Percentiles rank a stretch among this genome's conserved stretches.
phyloP scores from a whole-genome alignment of 1,140 invertebrate genomes.

The Drosophila gunungcola region DNA sequence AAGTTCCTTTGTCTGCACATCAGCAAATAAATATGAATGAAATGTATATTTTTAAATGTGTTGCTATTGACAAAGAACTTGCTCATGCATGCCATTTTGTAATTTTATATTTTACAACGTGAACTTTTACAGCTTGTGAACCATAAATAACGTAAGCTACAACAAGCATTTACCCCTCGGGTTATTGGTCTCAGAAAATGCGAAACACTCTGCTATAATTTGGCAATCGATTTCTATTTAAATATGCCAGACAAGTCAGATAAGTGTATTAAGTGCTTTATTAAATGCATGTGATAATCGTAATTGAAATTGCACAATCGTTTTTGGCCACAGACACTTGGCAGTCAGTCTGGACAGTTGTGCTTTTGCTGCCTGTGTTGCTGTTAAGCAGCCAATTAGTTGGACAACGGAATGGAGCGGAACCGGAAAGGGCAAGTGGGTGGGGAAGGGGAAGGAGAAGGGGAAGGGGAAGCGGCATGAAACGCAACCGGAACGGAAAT shows the following conservation, averaged over 20 bases:
- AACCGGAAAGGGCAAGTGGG: conserved; percentile 3
- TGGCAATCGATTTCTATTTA: conserved; percentile 9
- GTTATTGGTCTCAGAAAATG: background rate
- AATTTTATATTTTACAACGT: too few relatives aligned
- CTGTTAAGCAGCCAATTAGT: conserved; percentile 77
- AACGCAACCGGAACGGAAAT: conserved; percentile 33
- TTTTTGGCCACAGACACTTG: conserved; percentile 37
- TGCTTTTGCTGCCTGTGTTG: conserved; percentile 30
- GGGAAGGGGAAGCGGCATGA: conserved; percentile 19
- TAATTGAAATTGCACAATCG: conserved; percentile 77
- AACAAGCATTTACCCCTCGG: background rate
- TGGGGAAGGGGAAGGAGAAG: background rate
- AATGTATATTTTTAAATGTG: too few relatives aligned
- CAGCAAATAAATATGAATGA: too few relatives aligned
- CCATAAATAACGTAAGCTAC: background rate
- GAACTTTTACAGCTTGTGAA: too few relatives aligned
- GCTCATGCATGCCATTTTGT: too few relatives aligned
- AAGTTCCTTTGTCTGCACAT: too few relatives aligned
- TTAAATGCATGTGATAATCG: conserved; percentile 58
- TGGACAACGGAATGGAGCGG: conserved; percentile 35
- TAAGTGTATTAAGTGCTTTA: conserved; percentile 52
- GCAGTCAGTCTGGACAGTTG: conserved; percentile 47
- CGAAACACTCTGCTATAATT: conserved; percentile 1
- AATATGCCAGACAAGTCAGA: conserved; percentile 17
- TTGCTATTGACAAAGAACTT: too few relatives aligned